A percentile compares a stretch with the other conserved stretches of the same genome.
These are phyloP conservation scores for Micoletzkya japonica DNA, from an alignment of 2,888 invertebrate genomes.

Conservation along the genomic window DNA sequence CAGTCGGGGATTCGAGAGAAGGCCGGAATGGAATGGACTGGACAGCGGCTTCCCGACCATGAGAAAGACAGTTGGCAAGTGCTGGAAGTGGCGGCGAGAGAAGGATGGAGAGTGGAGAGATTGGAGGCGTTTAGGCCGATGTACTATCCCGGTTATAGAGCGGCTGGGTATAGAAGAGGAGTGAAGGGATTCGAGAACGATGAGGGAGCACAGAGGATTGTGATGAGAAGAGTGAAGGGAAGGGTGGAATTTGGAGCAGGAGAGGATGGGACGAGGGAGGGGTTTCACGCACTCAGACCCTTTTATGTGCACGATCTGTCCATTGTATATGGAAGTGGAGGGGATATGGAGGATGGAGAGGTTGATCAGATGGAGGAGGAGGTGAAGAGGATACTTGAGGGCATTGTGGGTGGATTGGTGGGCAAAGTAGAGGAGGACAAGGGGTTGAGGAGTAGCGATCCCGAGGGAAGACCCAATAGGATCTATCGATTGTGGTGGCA, in stretches of 20 bases:
- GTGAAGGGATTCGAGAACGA: slow-evolving; percentile 52
- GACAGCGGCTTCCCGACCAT: slow-evolving; percentile 36
- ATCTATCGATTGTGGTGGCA: slow-evolving; percentile 59
- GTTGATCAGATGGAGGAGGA: slow-evolving; percentile 23
- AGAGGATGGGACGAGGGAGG: background rate
- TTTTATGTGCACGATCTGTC: slow-evolving; percentile 52
- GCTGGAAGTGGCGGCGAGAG: slow-evolving; percentile 47
- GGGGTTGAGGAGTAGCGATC: slow-evolving; percentile 44
- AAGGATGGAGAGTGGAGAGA: slow-evolving; percentile 36
- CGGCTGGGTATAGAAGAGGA: slow-evolving; percentile 52
- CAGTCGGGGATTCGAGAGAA: slow-evolving; percentile 48
- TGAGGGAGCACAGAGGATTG: slow-evolving; percentile 38
- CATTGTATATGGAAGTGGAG: slow-evolving; percentile 42
- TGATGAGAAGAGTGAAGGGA: slow-evolving; percentile 32
- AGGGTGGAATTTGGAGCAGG: background rate
- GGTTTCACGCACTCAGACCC: slow-evolving; percentile 41
- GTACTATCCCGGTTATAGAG: slow-evolving; percentile 43
- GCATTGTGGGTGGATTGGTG: slow-evolving; percentile 36
- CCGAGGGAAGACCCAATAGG: slow-evolving; percentile 46
- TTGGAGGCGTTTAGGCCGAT: slow-evolving; percentile 34
- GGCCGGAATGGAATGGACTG: slow-evolving; percentile 6
- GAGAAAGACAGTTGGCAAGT: slow-evolving; percentile 57
- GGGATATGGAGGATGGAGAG: slow-evolving; percentile 20
- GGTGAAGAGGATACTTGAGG: slow-evolving; percentile 31
- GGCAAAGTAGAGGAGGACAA: slow-evolving; percentile 38